phyloP scores from a whole-genome alignment of 2,113 vertebrate genomes.

The Suricata suricatta region DNA sequence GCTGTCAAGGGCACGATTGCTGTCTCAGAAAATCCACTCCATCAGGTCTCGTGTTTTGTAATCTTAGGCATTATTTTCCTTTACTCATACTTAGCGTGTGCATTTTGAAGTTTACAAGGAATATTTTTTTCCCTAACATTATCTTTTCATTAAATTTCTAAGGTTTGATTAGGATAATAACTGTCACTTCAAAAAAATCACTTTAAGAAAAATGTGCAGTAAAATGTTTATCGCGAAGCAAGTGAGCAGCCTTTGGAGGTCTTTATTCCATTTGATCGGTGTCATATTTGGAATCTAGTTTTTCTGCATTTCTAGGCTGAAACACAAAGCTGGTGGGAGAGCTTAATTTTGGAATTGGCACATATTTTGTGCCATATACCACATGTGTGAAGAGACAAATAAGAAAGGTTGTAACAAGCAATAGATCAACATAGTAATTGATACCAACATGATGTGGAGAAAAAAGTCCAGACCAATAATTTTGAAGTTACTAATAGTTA shows the following conservation, averaged over 20 bases:
- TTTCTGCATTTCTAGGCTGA: constrained; percentile 21
- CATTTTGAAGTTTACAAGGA: constrained; percentile 11
- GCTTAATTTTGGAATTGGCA: background rate
- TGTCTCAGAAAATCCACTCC: background rate
- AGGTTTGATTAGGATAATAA: constrained; percentile 21
- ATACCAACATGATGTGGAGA: background rate
- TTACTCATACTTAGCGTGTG: background rate
- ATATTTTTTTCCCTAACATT: background rate
- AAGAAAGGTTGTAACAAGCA: background rate
- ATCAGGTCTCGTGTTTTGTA: background rate
- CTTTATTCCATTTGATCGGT: background rate
- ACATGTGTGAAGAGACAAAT: background rate
- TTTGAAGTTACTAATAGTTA: background rate
- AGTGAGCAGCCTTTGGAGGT: background rate
- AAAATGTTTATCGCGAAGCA: background rate
- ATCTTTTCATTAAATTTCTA: constrained; percentile 12
- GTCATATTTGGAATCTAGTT: background rate
- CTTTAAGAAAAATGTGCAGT: background rate
- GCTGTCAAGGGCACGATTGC: background rate
- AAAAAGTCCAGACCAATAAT: background rate
- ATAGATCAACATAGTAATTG: background rate
- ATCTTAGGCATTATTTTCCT: constrained; percentile 22
- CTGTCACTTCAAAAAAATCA: background rate
- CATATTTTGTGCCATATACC: background rate
- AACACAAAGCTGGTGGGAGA: background rate